Percentiles rank a stretch among this genome's conserved stretches.
Conservation (phyloP, 2,888 invertebrate species). For the Carabus problematicus region DNA sequence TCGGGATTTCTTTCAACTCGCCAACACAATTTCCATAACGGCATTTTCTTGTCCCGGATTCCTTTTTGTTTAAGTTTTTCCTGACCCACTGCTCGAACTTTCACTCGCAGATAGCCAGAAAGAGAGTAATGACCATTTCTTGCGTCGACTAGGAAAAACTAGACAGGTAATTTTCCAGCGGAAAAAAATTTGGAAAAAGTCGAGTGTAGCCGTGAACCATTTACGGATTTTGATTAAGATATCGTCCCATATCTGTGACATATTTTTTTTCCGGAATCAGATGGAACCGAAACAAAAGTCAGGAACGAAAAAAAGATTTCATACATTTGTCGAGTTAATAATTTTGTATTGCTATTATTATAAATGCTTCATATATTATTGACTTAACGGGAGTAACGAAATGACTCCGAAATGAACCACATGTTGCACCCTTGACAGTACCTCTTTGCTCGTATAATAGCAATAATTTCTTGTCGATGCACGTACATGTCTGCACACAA, state of each 20-base stretch:
- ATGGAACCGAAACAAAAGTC: conserved; percentile 29
- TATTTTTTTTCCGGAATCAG: conserved; percentile 14
- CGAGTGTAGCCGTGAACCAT: conserved; percentile 11
- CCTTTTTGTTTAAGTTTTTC: conserved; percentile 15
- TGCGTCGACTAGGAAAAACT: conserved; percentile 26
- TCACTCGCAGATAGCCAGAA: not conserved
- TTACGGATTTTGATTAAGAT: conserved; percentile 41
- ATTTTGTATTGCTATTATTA: no score
- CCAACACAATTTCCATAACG: conserved; percentile 25
- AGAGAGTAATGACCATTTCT: conserved; percentile 33
- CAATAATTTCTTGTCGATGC: no score
- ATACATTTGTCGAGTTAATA: not conserved
- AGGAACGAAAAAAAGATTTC: not conserved
- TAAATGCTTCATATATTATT: no score
- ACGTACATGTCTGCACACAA: no score
- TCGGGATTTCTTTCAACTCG: conserved; percentile 3
- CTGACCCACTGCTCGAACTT: not conserved
- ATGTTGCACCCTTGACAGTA: no score
- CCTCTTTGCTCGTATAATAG: no score
- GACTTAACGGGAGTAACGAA: no score
- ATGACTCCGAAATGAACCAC: no score
- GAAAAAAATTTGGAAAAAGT: conserved; percentile 43
- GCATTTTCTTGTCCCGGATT: conserved; percentile 14
- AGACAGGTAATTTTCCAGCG: conserved; percentile 40
- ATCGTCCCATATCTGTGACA: conserved; percentile 31